Base-by-base conservation (phyloP, 1,140 invertebrate species). In the Ephestia elutella region DNA sequence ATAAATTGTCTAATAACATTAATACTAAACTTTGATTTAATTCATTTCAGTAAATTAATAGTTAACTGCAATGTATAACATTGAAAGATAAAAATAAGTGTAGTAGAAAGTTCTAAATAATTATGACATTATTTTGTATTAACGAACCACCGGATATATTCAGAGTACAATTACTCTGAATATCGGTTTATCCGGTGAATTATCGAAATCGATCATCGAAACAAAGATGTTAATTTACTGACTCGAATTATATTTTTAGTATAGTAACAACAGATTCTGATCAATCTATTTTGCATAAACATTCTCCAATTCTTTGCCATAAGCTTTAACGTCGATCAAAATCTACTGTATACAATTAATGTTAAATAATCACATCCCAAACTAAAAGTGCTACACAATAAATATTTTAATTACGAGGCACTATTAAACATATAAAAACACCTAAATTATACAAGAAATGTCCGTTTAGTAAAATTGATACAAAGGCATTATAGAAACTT, bases 341-440 rank as follows among this genome's bases (percentile, higher is more conserved):
- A 15, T 44, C 38, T 44, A 44, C 15, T 54, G 21, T 13, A n/a
- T 25, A 25, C 7, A 20, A 48, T 56, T 21, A 44, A 2, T 15
- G 38, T 13, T 44, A 38, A 35, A 55, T 35, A 38, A 15, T 38
- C 17, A 56, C 38, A 44, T 20, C 55, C 44, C 21, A 25, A 20
- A 56, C n/a, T 56, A 49, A 56, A 56, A 49, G n/a, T 49, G 44
- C 18, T 8, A 56, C 18, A 56, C 15, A 56, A 56, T 19, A 56
- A 56, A 48, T 48, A 49, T 56, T 56, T 18, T 17, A 55, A 55
- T 38, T 49, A 56, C 5, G 59, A 66, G 59, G 59, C 64, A 61
- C 62, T 70, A 61, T 61, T 56, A n/a, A n/a, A n/a, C n/a, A n/a
- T n/a, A 60, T 25, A 25, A 3, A 25, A 25, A 25, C 21, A 25